A percentile compares a stretch with the other conserved stretches of the same genome.
These are phyloP conservation scores for Silurus lanzhouensis DNA, from an alignment of 2,797 vertebrate species.

Conservation along the genomic window DNA sequence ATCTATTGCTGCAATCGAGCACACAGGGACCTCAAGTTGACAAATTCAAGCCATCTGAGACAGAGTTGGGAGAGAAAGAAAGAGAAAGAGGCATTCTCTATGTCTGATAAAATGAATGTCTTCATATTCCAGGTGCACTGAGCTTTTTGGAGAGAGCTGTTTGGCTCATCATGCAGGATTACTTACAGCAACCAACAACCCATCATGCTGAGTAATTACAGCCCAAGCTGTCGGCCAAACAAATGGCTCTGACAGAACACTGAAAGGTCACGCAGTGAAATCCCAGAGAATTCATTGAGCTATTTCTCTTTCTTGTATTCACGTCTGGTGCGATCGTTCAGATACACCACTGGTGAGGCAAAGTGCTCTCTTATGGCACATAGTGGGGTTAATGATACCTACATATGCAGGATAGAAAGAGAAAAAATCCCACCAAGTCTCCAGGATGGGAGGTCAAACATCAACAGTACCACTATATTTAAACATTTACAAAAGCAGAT, in stretches of 20 bases:
- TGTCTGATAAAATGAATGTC: constrained; percentile 59
- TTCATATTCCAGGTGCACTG: constrained; percentile 56
- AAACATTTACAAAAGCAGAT: background rate
- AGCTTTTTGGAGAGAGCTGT: constrained; percentile 47
- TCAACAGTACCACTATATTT: constrained; percentile 10
- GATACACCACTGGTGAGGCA: constrained; percentile 25
- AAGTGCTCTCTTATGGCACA: constrained; percentile 27
- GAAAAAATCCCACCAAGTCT: background rate
- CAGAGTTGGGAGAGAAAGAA: background rate
- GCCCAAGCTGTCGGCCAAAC: constrained; percentile 67
- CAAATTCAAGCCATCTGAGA: constrained; percentile 41
- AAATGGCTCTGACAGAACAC: constrained; percentile 69
- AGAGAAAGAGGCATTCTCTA: constrained; percentile 27
- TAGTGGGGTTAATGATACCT: constrained; percentile 33
- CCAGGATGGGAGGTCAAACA: constrained; percentile 21
- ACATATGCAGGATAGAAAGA: constrained; percentile 15
- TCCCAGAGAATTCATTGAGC: constrained; percentile 64
- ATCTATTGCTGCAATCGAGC: constrained; percentile 33
- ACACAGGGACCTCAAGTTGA: constrained; percentile 27
- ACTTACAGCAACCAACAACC: constrained; percentile 55
- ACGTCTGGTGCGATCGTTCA: constrained; percentile 38
- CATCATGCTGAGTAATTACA: constrained; percentile 68
- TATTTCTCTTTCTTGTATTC: constrained; percentile 44
- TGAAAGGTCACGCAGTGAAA: constrained; percentile 74
- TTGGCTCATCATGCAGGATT: constrained; percentile 61